Percentiles rank a stretch among this genome's conserved stretches.
These are phyloP conservation scores for Todus mexicanus DNA, from an alignment of 2,797 vertebrate genomes.

Conservation along the genomic window DNA sequence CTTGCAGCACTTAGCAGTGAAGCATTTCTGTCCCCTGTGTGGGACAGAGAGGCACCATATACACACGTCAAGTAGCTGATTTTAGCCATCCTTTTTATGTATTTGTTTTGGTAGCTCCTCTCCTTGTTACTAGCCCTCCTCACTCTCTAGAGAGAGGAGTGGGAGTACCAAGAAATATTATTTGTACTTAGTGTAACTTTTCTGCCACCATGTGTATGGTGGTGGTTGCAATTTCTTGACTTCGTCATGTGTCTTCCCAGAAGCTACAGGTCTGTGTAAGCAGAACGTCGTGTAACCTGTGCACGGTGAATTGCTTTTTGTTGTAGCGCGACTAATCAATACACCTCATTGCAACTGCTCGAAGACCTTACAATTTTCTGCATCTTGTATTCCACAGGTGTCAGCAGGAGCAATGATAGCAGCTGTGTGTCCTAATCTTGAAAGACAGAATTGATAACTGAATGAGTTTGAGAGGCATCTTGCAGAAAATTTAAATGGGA, in stretches of 20 bases:
- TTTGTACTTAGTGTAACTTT: neutral
- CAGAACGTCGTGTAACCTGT: neutral
- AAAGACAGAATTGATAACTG: neutral
- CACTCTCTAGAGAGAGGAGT: neutral
- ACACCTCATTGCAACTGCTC: neutral
- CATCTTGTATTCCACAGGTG: neutral
- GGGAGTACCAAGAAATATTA: neutral
- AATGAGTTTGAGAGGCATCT: neutral
- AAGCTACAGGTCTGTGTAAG: neutral
- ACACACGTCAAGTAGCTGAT: neutral
- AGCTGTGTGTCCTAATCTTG: neutral
- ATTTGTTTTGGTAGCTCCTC: neutral
- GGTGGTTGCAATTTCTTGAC: neutral
- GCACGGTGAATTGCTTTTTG: neutral
- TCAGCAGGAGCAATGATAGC: neutral
- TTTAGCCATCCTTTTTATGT: neutral
- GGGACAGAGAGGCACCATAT: neutral
- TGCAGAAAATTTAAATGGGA: neutral
- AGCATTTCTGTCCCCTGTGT: neutral
- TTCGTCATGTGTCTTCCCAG: neutral
- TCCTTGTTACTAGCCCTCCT: neutral
- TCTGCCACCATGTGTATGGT: neutral
- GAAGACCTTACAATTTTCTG: neutral
- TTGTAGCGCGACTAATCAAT: neutral
- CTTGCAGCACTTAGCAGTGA: neutral